Evolutionary conservation across 1,140 invertebrate genomes (phyloP).

Genomic region (Ceratitis capitata): DNA sequence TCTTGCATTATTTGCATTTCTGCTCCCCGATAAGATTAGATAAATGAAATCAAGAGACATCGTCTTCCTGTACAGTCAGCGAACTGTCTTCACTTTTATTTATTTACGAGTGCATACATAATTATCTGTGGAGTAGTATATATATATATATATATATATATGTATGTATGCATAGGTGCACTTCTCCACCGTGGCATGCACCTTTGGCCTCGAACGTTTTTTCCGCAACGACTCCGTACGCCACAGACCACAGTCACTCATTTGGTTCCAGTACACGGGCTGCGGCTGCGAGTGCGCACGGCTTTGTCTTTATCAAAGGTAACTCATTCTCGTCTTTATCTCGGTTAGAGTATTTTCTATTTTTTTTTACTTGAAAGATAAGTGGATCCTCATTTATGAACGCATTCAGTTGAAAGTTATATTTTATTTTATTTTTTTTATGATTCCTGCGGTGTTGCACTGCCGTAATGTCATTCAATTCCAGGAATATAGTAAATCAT

Average conservation of each 20-base stretch:
- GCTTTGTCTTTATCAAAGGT: background rate
- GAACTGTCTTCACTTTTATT: background rate
- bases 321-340: background rate
- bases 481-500: conserved; percentile 29
- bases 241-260: too few species aligned
- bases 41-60: conserved; percentile 31
- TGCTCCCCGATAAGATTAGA: conserved; percentile 33
- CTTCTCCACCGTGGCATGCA: background rate
- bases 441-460: conserved; percentile 8
- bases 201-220: conserved; percentile 9
- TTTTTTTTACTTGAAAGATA: conserved; percentile 8
- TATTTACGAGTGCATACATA: conserved; percentile 27
- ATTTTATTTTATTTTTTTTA: conserved; percentile 14
- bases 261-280: background rate
- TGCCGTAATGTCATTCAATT: conserved; percentile 26
- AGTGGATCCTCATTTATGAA: background rate
- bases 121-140: background rate
- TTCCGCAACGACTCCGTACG: background rate
- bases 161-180: background rate
- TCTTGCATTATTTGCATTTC: conserved; percentile 27
- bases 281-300: background rate
- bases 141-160: background rate
- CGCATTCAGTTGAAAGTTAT: background rate
- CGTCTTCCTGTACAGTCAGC: conserved; percentile 1
- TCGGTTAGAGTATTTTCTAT: too few species aligned